Evolutionary conservation across 2,888 invertebrate genomes (phyloP), one percentile per base, ranked within the genome.

Genomic region (Falcaria lacertinaria): DNA sequence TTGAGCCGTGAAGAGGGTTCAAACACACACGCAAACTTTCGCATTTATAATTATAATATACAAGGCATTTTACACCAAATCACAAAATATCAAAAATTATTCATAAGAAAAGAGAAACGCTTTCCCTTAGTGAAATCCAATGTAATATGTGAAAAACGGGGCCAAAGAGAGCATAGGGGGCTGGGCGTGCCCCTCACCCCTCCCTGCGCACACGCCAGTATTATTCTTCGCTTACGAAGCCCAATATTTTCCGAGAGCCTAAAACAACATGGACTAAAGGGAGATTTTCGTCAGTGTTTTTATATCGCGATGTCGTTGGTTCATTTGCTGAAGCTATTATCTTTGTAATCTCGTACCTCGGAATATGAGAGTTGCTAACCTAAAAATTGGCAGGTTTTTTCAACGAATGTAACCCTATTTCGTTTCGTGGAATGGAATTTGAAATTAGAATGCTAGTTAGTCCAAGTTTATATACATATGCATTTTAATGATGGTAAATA

Each of bases 241-340:
- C 64, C 69, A 84, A 84, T 84, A 83, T 85, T 85, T 81, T 80
- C 54, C 45, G 54, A 70, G 64, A 55, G 59, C 83, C 84, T 84
- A 84, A 84, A 82, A 72, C 68, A 85, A 85, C 77, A 80, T 42
- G 33, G 50, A 22, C 47, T 39, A 25, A 52, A 50, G 60, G 63
- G 66, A 60, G 65, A 72, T 74, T 72, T 72, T 70, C 48, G 47
- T 50, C 62, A 48, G 57, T 66, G 74, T 79, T 74, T 76, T 77
- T 73, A 59, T 60, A 57, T 64, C 56, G 60, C 57, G 71, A 68
- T 69, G 66, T 54, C 48, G 50, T 39, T 54, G 64, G 59, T 70
- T 72, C 73, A 76, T 79, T 74, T 73, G 70, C 48, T 49, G 54
- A 56, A 48, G 44, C 52, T 74, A 69, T 74, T 77, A 72, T 74